Conservation (phyloP, 2,888 invertebrate species). For the Andrena bucephala region DNA sequence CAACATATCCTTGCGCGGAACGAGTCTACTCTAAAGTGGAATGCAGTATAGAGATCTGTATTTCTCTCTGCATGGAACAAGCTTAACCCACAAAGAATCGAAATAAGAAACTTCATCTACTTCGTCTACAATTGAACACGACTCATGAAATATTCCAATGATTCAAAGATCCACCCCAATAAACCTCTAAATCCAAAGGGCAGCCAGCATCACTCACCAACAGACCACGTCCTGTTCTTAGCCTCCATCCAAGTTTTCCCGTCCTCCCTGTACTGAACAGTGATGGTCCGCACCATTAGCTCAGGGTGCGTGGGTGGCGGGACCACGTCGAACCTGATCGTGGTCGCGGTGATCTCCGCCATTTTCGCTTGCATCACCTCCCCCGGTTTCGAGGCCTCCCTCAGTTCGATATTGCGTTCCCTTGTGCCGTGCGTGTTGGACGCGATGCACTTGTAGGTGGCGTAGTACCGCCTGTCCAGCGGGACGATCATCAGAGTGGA, state of each 20-base stretch:
- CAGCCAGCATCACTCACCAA: constrained; percentile 61
- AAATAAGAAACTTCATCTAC: too few species aligned
- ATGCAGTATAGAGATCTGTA: too few species aligned
- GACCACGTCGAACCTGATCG: constrained; percentile 92
- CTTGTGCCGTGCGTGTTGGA: constrained; percentile 91
- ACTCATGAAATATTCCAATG: background rate
- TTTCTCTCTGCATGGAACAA: too few species aligned
- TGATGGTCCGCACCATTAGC: constrained; percentile 90
- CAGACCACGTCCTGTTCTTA: constrained; percentile 80
- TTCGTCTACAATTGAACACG: too few species aligned
- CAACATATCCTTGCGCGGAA: too few species aligned
- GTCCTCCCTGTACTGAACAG: constrained; percentile 91
- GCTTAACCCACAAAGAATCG: too few species aligned
- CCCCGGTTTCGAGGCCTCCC: constrained; percentile 91
- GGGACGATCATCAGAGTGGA: constrained; percentile 91
- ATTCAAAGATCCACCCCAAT: background rate
- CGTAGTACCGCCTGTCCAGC: constrained; percentile 88
- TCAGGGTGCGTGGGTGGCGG: constrained; percentile 92
- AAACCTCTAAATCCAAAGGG: background rate
- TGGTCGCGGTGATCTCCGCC: constrained; percentile 92
- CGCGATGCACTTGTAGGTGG: constrained; percentile 93
- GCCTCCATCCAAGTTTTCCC: constrained; percentile 91
- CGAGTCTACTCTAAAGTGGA: too few species aligned
- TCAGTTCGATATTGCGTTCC: constrained; percentile 89
- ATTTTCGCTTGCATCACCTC: constrained; percentile 89